phyloP scores from a whole-genome alignment of 2,113 vertebrate genomes.

The Strix aluco region DNA sequence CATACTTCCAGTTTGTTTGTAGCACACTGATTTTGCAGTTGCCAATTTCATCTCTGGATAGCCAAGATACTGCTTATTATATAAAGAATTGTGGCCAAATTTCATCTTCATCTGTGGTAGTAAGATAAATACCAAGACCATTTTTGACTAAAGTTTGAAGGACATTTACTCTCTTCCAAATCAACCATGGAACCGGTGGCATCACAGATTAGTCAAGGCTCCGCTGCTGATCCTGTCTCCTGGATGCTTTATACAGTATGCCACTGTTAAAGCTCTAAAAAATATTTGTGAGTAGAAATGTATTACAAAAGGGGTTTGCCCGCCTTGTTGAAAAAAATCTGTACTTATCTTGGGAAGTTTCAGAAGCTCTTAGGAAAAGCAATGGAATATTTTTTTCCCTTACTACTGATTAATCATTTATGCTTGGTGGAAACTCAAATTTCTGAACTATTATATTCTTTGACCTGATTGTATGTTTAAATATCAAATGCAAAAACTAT shows the following conservation, averaged over 20 bases:
- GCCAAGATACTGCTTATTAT: not conserved
- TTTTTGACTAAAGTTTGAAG: not conserved
- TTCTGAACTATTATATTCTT: not conserved
- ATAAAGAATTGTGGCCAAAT: not conserved
- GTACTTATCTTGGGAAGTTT: not conserved
- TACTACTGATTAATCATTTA: not conserved
- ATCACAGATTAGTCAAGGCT: not conserved
- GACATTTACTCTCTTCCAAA: not conserved
- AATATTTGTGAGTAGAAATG: not conserved
- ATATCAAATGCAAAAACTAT: not conserved
- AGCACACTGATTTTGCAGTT: not conserved
- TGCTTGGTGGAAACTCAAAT: not conserved
- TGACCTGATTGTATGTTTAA: not conserved
- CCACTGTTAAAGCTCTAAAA: not conserved
- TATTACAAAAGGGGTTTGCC: not conserved
- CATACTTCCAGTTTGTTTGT: not conserved
- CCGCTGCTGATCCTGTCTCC: not conserved
- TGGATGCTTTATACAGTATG: not conserved
- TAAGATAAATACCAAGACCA: not conserved
- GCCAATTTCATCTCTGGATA: not conserved
- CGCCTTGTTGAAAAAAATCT: not conserved
- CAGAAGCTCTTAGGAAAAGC: not conserved
- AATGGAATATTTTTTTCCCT: not conserved
- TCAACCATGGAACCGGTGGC: fast-evolving
- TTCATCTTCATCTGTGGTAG: not conserved